Evolutionary conservation across 2,113 vertebrate genomes (phyloP).

Genomic region (Oncorhynchus gorbuscha): DNA sequence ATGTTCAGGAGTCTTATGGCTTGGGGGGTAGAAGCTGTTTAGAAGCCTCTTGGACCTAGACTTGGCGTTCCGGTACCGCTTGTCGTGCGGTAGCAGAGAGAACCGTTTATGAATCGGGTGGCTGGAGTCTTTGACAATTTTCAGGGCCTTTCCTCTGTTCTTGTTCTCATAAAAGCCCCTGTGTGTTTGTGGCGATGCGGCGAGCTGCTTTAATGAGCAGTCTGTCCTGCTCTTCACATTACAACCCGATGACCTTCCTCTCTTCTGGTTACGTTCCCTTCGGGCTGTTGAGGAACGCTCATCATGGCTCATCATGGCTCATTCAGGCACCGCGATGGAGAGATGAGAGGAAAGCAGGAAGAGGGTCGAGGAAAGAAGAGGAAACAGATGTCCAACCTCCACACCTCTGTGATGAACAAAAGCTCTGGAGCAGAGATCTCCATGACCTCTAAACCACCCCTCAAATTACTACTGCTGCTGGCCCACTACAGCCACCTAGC

Average conservation of each 20-base stretch:
- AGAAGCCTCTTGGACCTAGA: too few relatives aligned
- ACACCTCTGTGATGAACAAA: background rate
- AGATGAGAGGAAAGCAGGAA: background rate
- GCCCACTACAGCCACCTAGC: too few relatives aligned
- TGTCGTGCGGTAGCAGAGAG: background rate
- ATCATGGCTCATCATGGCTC: conserved; percentile 31
- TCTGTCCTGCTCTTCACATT: background rate
- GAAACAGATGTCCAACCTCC: too few relatives aligned
- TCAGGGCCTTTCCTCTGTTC: background rate
- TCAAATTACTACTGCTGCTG: too few relatives aligned
- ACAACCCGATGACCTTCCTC: conserved; percentile 12
- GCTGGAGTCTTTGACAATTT: too few relatives aligned
- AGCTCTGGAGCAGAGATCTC: too few relatives aligned
- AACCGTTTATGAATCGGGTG: too few relatives aligned
- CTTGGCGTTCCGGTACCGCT: too few relatives aligned
- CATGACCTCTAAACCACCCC: too few relatives aligned
- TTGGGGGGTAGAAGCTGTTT: too few relatives aligned
- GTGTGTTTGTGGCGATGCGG: conserved; percentile 6
- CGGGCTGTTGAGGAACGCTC: conserved; percentile 5
- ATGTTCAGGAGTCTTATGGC: too few relatives aligned
- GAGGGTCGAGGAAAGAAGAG: too few relatives aligned
- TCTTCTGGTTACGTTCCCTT: background rate
- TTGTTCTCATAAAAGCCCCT: background rate
- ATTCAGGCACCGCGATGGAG: background rate
- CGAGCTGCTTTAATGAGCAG: conserved; percentile 2